Base-by-base conservation (phyloP, 2,888 invertebrate genomes). In the Andrena haemorrhoa region DNA sequence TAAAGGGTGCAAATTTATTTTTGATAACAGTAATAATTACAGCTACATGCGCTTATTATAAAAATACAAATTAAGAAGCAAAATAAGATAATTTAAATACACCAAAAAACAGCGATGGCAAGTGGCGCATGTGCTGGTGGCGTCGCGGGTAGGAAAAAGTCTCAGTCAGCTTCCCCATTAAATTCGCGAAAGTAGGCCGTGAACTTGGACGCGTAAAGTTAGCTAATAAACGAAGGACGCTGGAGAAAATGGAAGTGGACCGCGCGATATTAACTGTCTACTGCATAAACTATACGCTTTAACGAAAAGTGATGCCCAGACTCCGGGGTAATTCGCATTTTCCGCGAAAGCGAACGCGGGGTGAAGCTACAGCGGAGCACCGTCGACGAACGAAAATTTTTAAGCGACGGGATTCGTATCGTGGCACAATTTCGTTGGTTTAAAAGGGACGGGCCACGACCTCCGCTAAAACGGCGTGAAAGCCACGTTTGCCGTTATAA, bases 321-420 rank as follows among this genome's bases (percentile, higher is more conserved):
- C 26, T 49, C 41, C 4, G 41, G 16, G 41, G 41, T 41, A 41
- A 41, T 41, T 41, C 41, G 41, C 4, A 12, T 41, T 41, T 26
- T 23, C 33, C 29, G 26, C 16, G 70, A 33, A 64, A 64, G 8
- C 31, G 20, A 41, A 0, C 41, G 41, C 47, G 26, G 7, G 31
- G 16, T 10, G 31, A 16, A n/a, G 33, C 41, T 23, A 26, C 61
- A 33, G 53, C n/a, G 51, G 68, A 56, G 49, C 76, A 47, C 41
- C 68, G 26, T 12, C n/a, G 10, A 63, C 75, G 61, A 56, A 70
- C 49, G 53, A 10, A 56, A 33, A 58, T 20, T 58, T 78, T 70
- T 56, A 78, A 64, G n/a, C 49, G 8, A 64, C 49, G 64, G 64
- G 51, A 65, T 77, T 65, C 33, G 58, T 10, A 3, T 12, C 61